These are phyloP conservation scores for Antheraea assamensis DNA, from an alignment of 2,888 invertebrate genomes.

Conservation along the genomic window DNA sequence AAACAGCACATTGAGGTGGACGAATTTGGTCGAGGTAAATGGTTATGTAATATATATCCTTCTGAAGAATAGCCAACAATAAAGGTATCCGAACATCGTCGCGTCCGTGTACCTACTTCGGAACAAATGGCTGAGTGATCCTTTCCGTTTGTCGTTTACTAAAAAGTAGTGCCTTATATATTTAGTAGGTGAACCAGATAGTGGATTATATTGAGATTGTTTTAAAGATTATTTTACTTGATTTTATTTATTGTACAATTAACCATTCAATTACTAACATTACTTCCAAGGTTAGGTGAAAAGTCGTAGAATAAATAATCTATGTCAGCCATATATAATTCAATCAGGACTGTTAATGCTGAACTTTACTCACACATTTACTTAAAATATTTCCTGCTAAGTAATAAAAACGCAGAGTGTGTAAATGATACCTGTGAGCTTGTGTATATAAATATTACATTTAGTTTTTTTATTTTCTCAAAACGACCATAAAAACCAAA, in stretches of 20 bases:
- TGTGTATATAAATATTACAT: too few species aligned
- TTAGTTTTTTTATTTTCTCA: too few species aligned
- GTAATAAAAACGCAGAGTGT: too few species aligned
- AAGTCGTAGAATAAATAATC: too few species aligned
- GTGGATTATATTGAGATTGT: neutral
- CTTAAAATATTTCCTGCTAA: too few species aligned
- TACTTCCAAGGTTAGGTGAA: neutral
- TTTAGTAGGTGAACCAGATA: constrained; percentile 8
- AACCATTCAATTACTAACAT: too few species aligned
- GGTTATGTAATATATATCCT: constrained; percentile 57
- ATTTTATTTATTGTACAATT: too few species aligned
- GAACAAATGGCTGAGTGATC: constrained; percentile 59
- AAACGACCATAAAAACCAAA: too few species aligned
- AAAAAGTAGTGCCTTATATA: constrained; percentile 35
- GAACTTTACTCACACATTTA: too few species aligned
- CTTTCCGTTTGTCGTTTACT: constrained; percentile 60
- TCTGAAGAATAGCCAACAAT: constrained; percentile 69
- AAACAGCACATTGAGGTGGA: neutral
- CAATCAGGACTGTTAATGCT: too few species aligned
- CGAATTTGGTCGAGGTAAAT: constrained; percentile 4
- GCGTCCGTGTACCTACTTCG: constrained; percentile 28
- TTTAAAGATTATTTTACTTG: neutral
- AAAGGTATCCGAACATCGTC: constrained; percentile 52
- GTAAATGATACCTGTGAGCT: too few species aligned
- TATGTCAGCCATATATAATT: too few species aligned